Base-by-base conservation (phyloP, 1,140 invertebrate genomes). In the Drosophila littoralis region DNA sequence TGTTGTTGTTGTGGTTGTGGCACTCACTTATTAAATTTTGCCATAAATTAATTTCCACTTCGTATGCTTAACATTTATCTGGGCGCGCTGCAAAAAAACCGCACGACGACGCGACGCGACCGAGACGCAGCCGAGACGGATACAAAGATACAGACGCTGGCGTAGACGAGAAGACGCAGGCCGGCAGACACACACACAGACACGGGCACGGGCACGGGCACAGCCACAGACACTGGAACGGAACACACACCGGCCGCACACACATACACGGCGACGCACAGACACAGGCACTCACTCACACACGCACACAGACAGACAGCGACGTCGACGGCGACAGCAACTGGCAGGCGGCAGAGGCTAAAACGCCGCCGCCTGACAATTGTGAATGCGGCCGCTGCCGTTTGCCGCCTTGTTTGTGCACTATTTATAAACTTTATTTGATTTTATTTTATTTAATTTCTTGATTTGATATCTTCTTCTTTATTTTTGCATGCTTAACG, bases 401-500 rank as follows among this genome's bases (percentile, higher is more conserved):
- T 51, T 71, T 38, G 55, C 66, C 61, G 55, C 70, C 75, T 82
- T 82, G 79, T 79, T 79, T 82, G 50, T 84, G 84, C 84, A 84
- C 81, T 89, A 89, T 88, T 88, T 88, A 78, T 89, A 89, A 80
- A 89, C 78, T 67, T 70, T 79, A 60, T 76, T 70, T 45, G 58
- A 61, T n/a, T 22, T 22, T 22, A 22, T 69, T 55, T 40, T 45
- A 43, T 66, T 46, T 43, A 48, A 48, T 48, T 36, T 55, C n/a
- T 72, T 55, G n/a, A 59, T 74, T 33, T 63, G 22, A 61, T 51
- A 38, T 67, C 32, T 40, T 55, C 32, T 40, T 55, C 50, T 51
- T 63, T 17, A 17, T 51, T 48, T 76, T 73, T 76, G 69, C 69
- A 73, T 76, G 55, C 69, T 66, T 73, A 63, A 70, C 72, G 72